Base-by-base conservation (phyloP, 2,888 invertebrate species). In the Hoplodrina blanda region DNA sequence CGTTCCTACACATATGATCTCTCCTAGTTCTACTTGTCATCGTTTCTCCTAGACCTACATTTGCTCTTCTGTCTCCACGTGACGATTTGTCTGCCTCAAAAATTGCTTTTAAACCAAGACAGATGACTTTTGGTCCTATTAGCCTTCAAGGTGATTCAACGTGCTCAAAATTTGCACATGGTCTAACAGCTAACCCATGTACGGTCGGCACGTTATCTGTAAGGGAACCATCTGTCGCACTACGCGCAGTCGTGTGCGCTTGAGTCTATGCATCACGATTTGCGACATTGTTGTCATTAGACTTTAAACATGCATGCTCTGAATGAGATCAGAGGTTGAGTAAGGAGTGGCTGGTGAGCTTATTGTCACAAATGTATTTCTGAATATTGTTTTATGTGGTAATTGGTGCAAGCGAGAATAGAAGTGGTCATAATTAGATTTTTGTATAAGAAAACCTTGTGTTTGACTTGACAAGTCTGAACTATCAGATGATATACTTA, bases 231-330 rank as follows among this genome's bases (percentile, higher is more conserved):
- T 80, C 77, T 78, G 81, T 80, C 56, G 25, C 59, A 13, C 37
- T 37, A 50, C 25, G 5, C 30, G 37, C 54, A 44, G 77, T 70
- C 78, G 77, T 80, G 81, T 78, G 78, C 50, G 62, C 46, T 41
- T 52, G 59, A 62, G 60, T 53, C 57, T 63, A 78, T 67, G 33
- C 61, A 72, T 72, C 78, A 81, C 78, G 81, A 78, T 50, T 77
- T 71, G 66, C 54, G 61, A 77, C 81, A 68, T 69, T 77, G 62
- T 71, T 65, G 81, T 69, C 76, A 76, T 78, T 77, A 71, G 53
- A 66, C 55, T 70, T 52, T 49, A 37, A 62, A 49, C 67, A 72
- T 66, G 62, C 65, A 60, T 71, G 66, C 66, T 63, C 53, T 33
- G 57, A 59, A 62, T 80, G 63, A 77, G 67, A 72, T 72, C 78